phyloP scores from a whole-genome alignment of 2,888 invertebrate genomes.

The Protodeltote pygarga region DNA sequence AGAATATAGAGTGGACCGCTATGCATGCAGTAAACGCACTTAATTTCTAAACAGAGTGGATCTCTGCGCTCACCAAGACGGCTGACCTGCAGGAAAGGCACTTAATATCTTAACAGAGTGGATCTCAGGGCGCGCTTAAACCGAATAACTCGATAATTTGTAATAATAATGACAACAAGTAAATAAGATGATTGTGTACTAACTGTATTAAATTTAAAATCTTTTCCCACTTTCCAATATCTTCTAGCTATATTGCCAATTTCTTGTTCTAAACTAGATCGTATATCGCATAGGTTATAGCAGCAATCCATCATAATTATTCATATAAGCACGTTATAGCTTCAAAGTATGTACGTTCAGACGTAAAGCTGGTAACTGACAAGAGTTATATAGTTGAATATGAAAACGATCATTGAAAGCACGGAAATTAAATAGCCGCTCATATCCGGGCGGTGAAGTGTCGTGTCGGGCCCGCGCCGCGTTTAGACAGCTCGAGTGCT shows the following conservation, averaged over 20 bases:
- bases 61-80: too few relatives aligned
- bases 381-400: conserved; percentile 66
- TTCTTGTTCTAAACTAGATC: conserved; percentile 9
- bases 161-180: too few relatives aligned
- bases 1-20: too few relatives aligned
- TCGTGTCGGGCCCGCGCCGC: conserved; percentile 50
- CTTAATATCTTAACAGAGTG: too few relatives aligned
- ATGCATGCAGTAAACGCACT: too few relatives aligned
- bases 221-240: neutral
- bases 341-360: conserved; percentile 40
- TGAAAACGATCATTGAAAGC: conserved; percentile 77
- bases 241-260: neutral
- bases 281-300: conserved; percentile 25
- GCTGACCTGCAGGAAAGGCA: too few relatives aligned
- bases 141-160: too few relatives aligned
- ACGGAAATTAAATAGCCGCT: conserved; percentile 85
- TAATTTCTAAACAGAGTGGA: too few relatives aligned
- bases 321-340: conserved; percentile 32
- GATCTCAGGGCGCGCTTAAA: too few relatives aligned
- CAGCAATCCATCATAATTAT: conserved; percentile 37
- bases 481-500: conserved; percentile 14
- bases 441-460: conserved; percentile 76
- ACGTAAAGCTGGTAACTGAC: conserved; percentile 57
- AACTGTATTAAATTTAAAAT: too few relatives aligned
- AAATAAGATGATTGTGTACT: too few relatives aligned